phyloP scores from a whole-genome alignment of 2,888 invertebrate genomes.

The Leptinotarsa peninsularis region DNA sequence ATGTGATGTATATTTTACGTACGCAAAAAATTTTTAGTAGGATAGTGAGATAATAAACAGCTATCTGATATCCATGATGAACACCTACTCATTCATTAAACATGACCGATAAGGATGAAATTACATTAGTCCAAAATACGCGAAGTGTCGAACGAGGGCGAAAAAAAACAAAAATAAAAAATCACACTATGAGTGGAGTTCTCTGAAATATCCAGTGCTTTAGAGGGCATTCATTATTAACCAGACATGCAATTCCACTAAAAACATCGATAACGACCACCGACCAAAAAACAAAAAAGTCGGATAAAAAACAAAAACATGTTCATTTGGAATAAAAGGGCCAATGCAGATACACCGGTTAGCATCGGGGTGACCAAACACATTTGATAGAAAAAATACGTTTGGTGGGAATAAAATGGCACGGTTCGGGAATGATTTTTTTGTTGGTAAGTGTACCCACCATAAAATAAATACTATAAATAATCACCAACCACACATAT shows the following conservation, averaged over 20 bases:
- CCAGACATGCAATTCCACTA: constrained; percentile 66
- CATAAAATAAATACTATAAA: too few relatives aligned
- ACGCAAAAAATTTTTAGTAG: too few relatives aligned
- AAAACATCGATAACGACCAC: constrained; percentile 66
- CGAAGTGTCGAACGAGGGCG: constrained; percentile 32
- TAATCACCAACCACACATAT: too few relatives aligned
- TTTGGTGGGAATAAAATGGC: too few relatives aligned
- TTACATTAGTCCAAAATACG: constrained; percentile 37
- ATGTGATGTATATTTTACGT: too few relatives aligned
- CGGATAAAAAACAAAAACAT: constrained; percentile 51
- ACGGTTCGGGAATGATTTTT: too few relatives aligned
- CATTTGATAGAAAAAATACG: neutral
- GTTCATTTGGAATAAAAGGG: constrained; percentile 49
- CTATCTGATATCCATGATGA: neutral
- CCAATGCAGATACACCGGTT: constrained; percentile 46
- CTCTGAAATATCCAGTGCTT: constrained; percentile 62
- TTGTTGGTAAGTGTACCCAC: too few relatives aligned
- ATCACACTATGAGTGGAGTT: constrained; percentile 58
- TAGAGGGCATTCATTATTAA: constrained; percentile 63
- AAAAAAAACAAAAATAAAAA: constrained; percentile 57
- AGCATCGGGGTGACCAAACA: constrained; percentile 32
- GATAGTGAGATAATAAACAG: too few relatives aligned
- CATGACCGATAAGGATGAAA: constrained; percentile 21
- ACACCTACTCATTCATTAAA: neutral
- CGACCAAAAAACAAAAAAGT: constrained; percentile 55